A percentile compares a stretch with the other conserved stretches of the same genome.
These are phyloP conservation scores for Siniperca obscura DNA, from an alignment of 2,797 vertebrate genomes.

Conservation along the genomic window DNA sequence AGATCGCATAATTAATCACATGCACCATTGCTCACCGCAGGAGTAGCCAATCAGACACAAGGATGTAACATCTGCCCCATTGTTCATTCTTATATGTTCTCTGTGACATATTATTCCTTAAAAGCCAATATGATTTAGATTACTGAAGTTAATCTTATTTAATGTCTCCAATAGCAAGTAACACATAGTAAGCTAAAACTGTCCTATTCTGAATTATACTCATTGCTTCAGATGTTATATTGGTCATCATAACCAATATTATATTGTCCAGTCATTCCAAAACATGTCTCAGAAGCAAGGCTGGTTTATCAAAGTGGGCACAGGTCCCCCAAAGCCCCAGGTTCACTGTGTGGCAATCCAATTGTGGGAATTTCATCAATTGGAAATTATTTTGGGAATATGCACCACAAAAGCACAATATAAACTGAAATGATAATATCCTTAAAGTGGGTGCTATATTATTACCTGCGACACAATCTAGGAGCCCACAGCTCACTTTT, in stretches of 20 bases:
- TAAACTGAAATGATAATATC: too few relatives aligned
- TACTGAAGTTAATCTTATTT: not conserved
- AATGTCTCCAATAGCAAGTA: not conserved
- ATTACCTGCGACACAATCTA: too few relatives aligned
- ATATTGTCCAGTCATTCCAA: not conserved
- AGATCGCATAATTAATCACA: constrained; percentile 12
- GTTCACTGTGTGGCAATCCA: not conserved
- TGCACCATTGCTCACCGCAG: not conserved
- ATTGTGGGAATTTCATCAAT: not conserved
- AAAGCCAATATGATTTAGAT: not conserved
- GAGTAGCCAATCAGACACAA: not conserved
- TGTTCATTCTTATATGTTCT: not conserved
- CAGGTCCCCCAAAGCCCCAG: not conserved
- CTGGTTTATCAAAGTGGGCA: not conserved
- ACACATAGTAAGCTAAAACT: not conserved
- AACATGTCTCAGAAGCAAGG: not conserved
- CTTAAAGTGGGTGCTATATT: too few relatives aligned
- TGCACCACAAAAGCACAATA: too few relatives aligned
- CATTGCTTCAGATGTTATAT: not conserved
- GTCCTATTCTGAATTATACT: not conserved
- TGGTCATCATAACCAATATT: too few relatives aligned
- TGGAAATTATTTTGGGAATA: too few relatives aligned
- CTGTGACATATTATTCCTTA: not conserved
- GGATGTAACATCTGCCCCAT: not conserved
- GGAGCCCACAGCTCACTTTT: too few relatives aligned